Evolutionary conservation across 2,888 invertebrate species (phyloP), one percentile per base, ranked within the genome.

Genomic region (Ornithoptera priamus): DNA sequence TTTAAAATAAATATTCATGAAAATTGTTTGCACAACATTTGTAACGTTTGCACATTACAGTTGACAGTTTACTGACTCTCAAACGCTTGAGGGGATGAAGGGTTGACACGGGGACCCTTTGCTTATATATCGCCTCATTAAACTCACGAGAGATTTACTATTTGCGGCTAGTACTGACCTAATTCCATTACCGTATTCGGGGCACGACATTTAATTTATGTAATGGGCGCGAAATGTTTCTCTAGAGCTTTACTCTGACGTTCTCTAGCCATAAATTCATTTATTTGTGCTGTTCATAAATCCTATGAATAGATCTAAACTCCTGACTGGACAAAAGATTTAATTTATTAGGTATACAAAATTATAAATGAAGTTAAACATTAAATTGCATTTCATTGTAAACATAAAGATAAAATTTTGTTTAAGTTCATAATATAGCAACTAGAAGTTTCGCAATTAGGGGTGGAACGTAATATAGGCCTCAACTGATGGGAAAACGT

Each of bases 241-340:
- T 68, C 73, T 72, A 76, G 79, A 77, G 79, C 78, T 79, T 75
- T 76, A 76, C 81, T 82, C 80, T 79, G 84, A 86, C 84, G 75
- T 85, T 85, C 82, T 86, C 81, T 79, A 82, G 75, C 78, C 79
- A 73, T 89, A 85, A 86, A 85, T 87, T 81, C 79, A 80, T 82
- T 83, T 85, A 81, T 83, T 80, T 80, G 78, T 79, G 72, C 42
- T 58, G 68, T 62, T 62, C 63, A 71, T 71, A 63, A 69, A 65
- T 59, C 56, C 50, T 64, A 70, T 72, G 66, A 72, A 72, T 60
- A 69, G 68, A 56, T 67, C 30, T 36, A 59, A 69, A 71, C 69
- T 65, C 65, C 36, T 56, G 62, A 68, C 24, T 65, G 62, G 57
- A 59, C 68, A 60, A 69, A 56, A 68, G 68, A 70, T 62, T 24